Evolutionary conservation across 2,797 vertebrate species (phyloP).

Genomic region (Tadarida brasiliensis): DNA sequence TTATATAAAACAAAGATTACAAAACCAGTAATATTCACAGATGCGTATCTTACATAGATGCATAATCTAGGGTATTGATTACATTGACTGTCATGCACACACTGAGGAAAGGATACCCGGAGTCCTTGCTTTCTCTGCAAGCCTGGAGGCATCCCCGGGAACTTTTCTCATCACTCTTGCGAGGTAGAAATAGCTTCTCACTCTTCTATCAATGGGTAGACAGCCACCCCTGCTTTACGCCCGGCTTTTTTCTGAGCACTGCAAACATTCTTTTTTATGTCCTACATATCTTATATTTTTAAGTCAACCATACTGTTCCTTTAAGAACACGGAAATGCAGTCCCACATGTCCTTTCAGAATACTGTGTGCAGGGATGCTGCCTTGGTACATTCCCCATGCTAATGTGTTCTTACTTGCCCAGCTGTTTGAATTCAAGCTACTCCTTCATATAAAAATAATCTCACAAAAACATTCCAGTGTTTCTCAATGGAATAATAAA

Average conservation of each 20-base stretch:
- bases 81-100: conserved; percentile 76
- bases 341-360: conserved; percentile 25
- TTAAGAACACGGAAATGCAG: conserved; percentile 79
- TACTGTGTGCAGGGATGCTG: conserved; percentile 3
- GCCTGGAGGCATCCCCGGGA: conserved; percentile 26
- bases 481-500: conserved; percentile 70
- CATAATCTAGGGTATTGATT: conserved; percentile 77
- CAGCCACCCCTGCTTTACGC: conserved; percentile 14
- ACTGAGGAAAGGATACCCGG: conserved; percentile 63
- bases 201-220: conserved; percentile 41
- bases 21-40: conserved; percentile 89
- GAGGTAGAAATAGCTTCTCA: conserved; percentile 73
- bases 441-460: conserved; percentile 69
- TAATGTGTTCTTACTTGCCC: conserved; percentile 79
- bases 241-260: conserved; percentile 13
- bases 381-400: conserved; percentile 80
- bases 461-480: conserved; percentile 69
- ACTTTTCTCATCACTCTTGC: conserved; percentile 57
- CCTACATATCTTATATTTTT: conserved; percentile 50
- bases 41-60: conserved; percentile 80
- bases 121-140: conserved; percentile 28
- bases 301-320: conserved; percentile 69
- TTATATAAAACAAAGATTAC: conserved; percentile 89
- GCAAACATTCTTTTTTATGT: conserved; percentile 57
- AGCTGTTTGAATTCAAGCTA: conserved; percentile 66